Base-by-base conservation (phyloP, 2,113 vertebrate species). In the Dipodomys spectabilis region DNA sequence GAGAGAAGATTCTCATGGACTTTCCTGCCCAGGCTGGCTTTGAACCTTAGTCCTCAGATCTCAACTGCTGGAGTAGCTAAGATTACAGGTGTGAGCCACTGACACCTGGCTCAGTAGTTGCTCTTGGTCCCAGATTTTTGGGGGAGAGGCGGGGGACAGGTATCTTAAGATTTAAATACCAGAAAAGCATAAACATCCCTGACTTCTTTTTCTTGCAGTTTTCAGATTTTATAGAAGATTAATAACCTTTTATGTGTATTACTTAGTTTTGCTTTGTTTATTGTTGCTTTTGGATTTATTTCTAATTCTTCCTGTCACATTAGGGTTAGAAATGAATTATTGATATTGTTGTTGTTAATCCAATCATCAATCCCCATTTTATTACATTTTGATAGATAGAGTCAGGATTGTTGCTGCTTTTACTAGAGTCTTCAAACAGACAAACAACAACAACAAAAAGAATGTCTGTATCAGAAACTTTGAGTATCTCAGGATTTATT, bases 401-500 rank as follows among this genome's bases (percentile, higher is more conserved):
- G 67, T 49, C 68, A 95, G 86, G 30, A 49, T 19, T 25, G 16
- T 32, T 64, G 88, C n/a, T 86, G 86, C 28, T 74, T 67, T 92
- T 6, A 69, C 32, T 16, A 82, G 82, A 79, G 60, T 77, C 82
- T 95, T 92, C 77, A 96, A 78, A 93, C 74, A 84, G 53, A 69
- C 77, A 65, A 83, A 74, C 39, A n/a, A 74, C 39, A 39, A 39
- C 39, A 60, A 53, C 25, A 23, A 11, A 25, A 12, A 77, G 79
- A 83, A 72, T 4, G 11, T 68, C 71, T 93, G 0, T 90, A 64
- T 85, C 64, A 79, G 71, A 90, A 93, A 62, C 27, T 71, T 35
- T 53, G 81, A 78, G 16, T 89, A 93, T 78, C 95, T 92, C 35
- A 77, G 88, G n/a, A 92, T 82, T 57, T 87, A 95, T 95, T 92